A percentile compares a stretch with the other conserved stretches of the same genome.
Conservation (phyloP, 2,888 invertebrate genomes). For the Amphiduros pacificus region DNA sequence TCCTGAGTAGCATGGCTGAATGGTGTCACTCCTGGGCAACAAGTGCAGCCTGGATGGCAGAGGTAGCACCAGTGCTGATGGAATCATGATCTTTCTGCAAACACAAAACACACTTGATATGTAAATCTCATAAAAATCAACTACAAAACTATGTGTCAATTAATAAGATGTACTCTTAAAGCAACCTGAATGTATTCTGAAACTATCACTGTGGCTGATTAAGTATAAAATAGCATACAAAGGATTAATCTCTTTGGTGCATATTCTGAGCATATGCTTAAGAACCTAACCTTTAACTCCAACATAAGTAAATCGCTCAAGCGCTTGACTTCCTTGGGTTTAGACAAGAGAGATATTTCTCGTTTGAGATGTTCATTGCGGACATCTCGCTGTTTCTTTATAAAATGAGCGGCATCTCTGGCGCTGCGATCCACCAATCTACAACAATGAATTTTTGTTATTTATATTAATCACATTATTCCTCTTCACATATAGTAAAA, state of each 20-base stretch:
- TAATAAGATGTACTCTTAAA: background rate
- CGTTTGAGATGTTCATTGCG: constrained; percentile 35
- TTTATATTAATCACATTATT: no score
- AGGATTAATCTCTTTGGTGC: background rate
- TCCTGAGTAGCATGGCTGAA: no score
- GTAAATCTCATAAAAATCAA: background rate
- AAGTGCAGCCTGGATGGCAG: constrained; percentile 48
- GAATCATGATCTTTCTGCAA: constrained; percentile 50
- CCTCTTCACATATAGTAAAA: no score
- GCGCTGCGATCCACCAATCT: constrained; percentile 31
- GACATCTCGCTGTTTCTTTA: constrained; percentile 34
- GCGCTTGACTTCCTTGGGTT: constrained; percentile 48
- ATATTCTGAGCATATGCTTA: background rate
- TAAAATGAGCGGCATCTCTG: constrained; percentile 35
- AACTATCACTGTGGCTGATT: background rate
- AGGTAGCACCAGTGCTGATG: constrained; percentile 42
- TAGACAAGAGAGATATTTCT: constrained; percentile 43
- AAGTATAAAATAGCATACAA: background rate
- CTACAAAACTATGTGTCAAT: background rate
- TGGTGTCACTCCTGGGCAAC: no score
- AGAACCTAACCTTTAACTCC: constrained; percentile 44
- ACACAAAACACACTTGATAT: background rate
- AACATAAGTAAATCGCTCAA: constrained; percentile 53
- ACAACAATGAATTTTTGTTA: no score
- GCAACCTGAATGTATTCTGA: background rate